Percentiles rank a stretch among this genome's conserved stretches.
Evolutionary conservation across 2,113 vertebrate species (phyloP).

Genomic region (Catharus minimus): DNA sequence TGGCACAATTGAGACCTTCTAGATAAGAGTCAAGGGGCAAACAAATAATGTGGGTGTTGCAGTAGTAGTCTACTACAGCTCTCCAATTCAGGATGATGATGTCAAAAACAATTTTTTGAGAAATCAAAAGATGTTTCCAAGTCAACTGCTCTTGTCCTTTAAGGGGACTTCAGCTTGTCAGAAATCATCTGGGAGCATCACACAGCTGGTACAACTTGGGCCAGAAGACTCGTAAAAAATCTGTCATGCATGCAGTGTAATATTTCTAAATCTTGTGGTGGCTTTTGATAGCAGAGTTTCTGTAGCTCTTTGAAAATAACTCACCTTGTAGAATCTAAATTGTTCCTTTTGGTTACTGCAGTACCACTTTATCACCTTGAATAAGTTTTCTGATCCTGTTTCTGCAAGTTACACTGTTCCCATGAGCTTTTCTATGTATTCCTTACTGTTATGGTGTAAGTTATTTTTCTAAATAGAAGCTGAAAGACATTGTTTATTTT

Average conservation of each 20-base stretch:
- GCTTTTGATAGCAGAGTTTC: neutral
- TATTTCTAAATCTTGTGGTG: neutral
- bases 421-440: neutral
- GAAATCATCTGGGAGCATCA: neutral
- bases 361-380: neutral
- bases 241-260: neutral
- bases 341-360: neutral
- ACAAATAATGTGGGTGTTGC: neutral
- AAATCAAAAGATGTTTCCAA: fast-evolving
- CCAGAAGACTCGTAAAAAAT: neutral
- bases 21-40: neutral
- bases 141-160: neutral
- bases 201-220: neutral
- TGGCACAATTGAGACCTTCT: neutral
- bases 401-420: neutral
- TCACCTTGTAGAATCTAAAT: neutral
- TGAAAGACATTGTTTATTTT: neutral
- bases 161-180: neutral
- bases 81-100: neutral
- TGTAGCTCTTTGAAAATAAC: neutral
- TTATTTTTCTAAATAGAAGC: constrained; percentile 1
- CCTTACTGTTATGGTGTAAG: neutral
- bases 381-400: neutral
- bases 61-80: neutral
- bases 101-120: neutral